Evolutionary conservation across 2,797 vertebrate genomes (phyloP), one percentile per base, ranked within the genome.

Genomic region (Falco novaeseelandiae): DNA sequence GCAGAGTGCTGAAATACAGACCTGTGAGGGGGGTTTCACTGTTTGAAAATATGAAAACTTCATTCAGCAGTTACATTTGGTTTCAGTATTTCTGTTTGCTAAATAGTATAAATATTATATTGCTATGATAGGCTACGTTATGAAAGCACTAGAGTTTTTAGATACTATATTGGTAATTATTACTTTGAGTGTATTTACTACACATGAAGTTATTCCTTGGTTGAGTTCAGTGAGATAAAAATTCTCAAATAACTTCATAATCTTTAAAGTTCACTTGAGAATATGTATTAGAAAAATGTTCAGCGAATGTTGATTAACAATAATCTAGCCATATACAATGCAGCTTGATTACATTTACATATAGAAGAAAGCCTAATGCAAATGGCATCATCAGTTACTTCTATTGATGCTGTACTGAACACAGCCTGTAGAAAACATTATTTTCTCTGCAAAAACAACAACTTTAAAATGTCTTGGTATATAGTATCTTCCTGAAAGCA

Each of bases 331-430:
- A 38, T 97, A 92, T 95, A 94, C 95, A 96, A 96, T 95, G 83
- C 79, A 87, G 55, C 83, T 84, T 96, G 96, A 97, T 97, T 96
- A 55, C 90, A 95, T 95, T 95, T 89, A 92, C 89, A 94, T 92
- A 83, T 44, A 89, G 96, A 90, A 90, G 82, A 74, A 86, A 86
- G 25, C 76, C 38, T 90, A 84, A 93, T 92, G 83, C 42, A 94
- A 93, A 92, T 92, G n/a, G 22, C 27, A 92, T 95, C 27, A 82
- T 87, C 73, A 82, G 48, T 87, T 89, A 84, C 10, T 89, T 93
- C 20, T 83, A 8, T 51, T 85, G 70, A 66, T 82, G 51, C 8
- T 83, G 13, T 32, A 44, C 32, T 59, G 29, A 84, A 36, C 8
- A 11, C 22, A 59, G 63, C 22, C 81, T 70, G 48, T 59, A 80